Evolutionary conservation across 2,888 invertebrate genomes (phyloP).

Genomic region (Scaeva pyrastri): DNA sequence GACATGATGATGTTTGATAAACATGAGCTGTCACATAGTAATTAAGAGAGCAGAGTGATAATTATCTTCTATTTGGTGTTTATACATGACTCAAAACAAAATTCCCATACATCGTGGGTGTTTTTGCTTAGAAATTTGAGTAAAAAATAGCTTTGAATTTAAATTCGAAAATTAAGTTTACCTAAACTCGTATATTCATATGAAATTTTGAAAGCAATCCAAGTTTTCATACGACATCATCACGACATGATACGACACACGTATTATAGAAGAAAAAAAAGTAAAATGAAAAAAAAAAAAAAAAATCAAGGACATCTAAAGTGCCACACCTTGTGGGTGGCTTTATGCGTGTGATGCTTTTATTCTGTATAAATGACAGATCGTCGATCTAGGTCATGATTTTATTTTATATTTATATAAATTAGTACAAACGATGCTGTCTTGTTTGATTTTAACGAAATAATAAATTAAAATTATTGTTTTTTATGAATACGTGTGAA

Average conservation of each 20-base stretch:
- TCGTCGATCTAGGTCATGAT: slow-evolving; percentile 45
- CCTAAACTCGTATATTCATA: slow-evolving; percentile 16
- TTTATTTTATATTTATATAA: slow-evolving; percentile 16
- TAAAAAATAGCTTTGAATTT: slow-evolving; percentile 4
- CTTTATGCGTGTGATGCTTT: too few species aligned
- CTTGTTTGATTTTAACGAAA: background rate
- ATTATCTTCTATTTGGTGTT: background rate
- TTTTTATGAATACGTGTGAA: background rate
- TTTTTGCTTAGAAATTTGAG: background rate
- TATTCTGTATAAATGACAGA: background rate
- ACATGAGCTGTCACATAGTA: background rate
- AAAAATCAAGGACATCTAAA: slow-evolving; percentile 24
- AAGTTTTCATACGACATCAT: slow-evolving; percentile 23
- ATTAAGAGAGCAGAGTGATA: background rate
- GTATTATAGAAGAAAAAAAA: too few species aligned
- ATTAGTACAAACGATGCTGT: slow-evolving; percentile 7
- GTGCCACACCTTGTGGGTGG: slow-evolving; percentile 41
- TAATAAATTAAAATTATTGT: background rate
- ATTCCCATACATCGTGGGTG: slow-evolving; percentile 28
- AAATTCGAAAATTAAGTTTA: slow-evolving; percentile 9
- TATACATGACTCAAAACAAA: slow-evolving; percentile 30
- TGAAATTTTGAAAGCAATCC: slow-evolving; percentile 41
- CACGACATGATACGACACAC: slow-evolving; percentile 7
- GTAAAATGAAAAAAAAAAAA: background rate
- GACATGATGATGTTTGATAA: background rate